These are phyloP conservation scores for Melanchra persicariae DNA, from an alignment of 2,888 invertebrate genomes.

Conservation along the genomic window DNA sequence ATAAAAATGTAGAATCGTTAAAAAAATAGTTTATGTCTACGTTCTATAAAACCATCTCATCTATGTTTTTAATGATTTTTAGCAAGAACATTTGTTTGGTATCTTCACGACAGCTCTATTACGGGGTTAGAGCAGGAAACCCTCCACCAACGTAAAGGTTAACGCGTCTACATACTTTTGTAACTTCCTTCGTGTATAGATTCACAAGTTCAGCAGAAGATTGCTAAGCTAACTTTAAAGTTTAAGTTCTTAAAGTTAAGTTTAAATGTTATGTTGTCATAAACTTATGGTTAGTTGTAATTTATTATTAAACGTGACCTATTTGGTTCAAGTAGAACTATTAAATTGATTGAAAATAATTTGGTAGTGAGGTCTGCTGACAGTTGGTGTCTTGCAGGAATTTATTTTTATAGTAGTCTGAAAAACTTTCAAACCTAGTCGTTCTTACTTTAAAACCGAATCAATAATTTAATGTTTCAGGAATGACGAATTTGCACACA, in stretches of 20 bases:
- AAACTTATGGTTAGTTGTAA: neutral
- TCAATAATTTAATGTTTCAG: neutral
- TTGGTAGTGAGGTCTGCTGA: neutral
- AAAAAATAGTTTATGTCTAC: neutral
- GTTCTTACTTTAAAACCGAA: slow-evolving; percentile 7
- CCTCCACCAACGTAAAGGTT: slow-evolving; percentile 21
- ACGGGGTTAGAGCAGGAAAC: slow-evolving; percentile 5
- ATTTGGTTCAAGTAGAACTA: neutral
- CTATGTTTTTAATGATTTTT: neutral
- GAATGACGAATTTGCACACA: neutral
- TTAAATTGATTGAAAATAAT: slow-evolving; percentile 2
- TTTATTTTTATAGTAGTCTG: neutral
- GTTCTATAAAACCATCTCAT: neutral
- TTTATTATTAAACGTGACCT: neutral
- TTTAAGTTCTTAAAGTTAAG: slow-evolving; percentile 13
- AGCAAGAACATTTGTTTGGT: neutral
- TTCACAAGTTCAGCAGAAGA: slow-evolving; percentile 22
- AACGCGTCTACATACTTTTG: slow-evolving; percentile 45
- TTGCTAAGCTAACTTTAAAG: slow-evolving; percentile 18
- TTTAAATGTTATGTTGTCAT: slow-evolving; percentile 2
- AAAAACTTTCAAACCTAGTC: slow-evolving; percentile 1
- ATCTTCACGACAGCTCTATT: slow-evolving; percentile 7
- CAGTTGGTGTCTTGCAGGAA: neutral
- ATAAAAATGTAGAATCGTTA: neutral
- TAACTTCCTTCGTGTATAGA: slow-evolving; percentile 31